Base-by-base conservation (phyloP, 2,888 invertebrate genomes). In the Marasmarcha lunaedactyla region DNA sequence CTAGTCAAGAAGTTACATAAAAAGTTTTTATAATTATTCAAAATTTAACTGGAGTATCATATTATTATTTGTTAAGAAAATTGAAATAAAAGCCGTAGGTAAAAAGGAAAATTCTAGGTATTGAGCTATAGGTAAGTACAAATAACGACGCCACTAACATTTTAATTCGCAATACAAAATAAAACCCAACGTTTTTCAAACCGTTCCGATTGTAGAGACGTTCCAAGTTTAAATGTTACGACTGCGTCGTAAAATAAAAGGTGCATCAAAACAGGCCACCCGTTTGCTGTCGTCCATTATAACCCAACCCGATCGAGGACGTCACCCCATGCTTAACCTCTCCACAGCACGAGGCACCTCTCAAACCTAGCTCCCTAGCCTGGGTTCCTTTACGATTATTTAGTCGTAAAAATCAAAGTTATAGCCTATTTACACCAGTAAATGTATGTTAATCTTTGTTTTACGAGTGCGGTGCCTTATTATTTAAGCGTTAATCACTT, bases 351-450 rank as follows among this genome's bases (percentile, higher is more conserved):
- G 47, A 45, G 57, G 47, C 59, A 58, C 52, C 52, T 20, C 3
- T 20, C 45, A 40, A 64, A 72, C 56, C 60, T 50, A 51, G 72
- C 49, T 64, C 67, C 52, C 42, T 66, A 61, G 57, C 53, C 71
- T 60, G 71, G 77, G 77, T 72, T 78, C 81, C 73, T 84, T 84
- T 84, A 84, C 84, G 84, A 84, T 84, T 84, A 84, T 84, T 84
- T 84, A 84, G 84, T 84, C 83, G 81, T 84, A 84, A 84, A 84
- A 84, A 84, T 84, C 84, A 84, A 84, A 84, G 84, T 84, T 81
- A 84, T 81, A 74, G 84, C 70, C 81, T 81, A 83, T 84, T 84
- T 81, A 79, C 79, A 76, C 58, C 67, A 69, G 77, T 79, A 76
- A 83, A 69, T 73, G 79, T 81, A 78, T 81, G 78, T 79, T 81